A percentile compares a stretch with the other conserved stretches of the same genome.
phyloP scores from a whole-genome alignment of 2,888 invertebrate species.

The Cryptus armator region DNA sequence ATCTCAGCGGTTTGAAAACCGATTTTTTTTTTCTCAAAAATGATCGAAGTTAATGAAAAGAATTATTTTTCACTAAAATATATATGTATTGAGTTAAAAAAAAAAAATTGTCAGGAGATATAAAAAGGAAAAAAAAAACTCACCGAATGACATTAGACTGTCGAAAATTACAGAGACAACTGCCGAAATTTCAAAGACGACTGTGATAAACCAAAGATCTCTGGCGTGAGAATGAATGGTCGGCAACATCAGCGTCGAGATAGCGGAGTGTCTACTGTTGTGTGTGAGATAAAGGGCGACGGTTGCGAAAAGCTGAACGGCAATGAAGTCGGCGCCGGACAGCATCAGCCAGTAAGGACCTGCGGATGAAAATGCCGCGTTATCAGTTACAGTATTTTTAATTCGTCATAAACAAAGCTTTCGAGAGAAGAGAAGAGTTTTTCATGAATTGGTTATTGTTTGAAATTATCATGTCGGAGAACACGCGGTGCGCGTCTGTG shows the following conservation, averaged over 20 bases:
- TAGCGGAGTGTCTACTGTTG: constrained; percentile 75
- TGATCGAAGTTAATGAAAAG: no score
- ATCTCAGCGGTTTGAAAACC: no score
- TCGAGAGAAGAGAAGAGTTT: neutral
- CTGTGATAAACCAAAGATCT: constrained; percentile 86
- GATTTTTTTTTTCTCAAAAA: no score
- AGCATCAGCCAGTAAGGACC: constrained; percentile 86
- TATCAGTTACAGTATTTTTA: neutral
- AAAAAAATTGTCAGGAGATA: no score
- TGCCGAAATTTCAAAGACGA: constrained; percentile 86
- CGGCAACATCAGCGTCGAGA: constrained; percentile 77
- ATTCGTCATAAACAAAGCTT: neutral
- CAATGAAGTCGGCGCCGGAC: constrained; percentile 85
- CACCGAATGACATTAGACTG: constrained; percentile 79
- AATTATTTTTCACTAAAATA: no score
- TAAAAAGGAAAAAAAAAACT: constrained; percentile 53
- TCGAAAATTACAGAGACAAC: constrained; percentile 81
- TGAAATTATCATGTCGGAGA: no score
- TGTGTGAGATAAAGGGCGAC: constrained; percentile 86
- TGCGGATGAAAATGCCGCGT: constrained; percentile 70
- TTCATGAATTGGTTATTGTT: no score
- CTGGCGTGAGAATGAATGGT: constrained; percentile 84
- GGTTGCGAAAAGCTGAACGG: constrained; percentile 85
- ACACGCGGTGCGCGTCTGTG: no score
- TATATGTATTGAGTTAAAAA: no score